Evolutionary conservation across 1,140 invertebrate species (phyloP), one percentile per base, ranked within the genome.

Genomic region (Mizuhopecten yessoensis): DNA sequence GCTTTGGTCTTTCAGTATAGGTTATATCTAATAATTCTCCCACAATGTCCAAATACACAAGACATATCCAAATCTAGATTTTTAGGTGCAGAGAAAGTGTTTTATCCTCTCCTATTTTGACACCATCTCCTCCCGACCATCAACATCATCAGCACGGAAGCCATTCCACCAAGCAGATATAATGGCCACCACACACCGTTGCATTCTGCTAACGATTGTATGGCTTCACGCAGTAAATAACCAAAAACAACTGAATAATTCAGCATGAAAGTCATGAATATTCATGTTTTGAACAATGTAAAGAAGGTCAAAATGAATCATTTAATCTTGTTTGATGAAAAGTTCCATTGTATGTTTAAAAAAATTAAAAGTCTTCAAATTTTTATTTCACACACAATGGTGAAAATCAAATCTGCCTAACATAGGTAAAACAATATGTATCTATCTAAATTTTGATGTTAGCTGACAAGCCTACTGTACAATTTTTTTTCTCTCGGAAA

Each of bases 101-200:
- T 75, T 23, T 75, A 75, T 75, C 57, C 57, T 75, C 57, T 75
- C 9, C 57, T 75, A 29, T 75, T 75, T 29, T 7, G 57, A 75
- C 57, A 75, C n/a, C 57, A 75, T 29, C 57, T 75, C 57, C 42
- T 45, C 42, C 42, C 17, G 42, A 45, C 42, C 23, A 29, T 75
- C 57, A 75, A 75, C 57, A 75, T n/a, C 57, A 75, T n/a, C 57
- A 75, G 57, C n/a, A 75, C 23, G 57, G 57, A 29, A 75, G 57
- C 57, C 57, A 75, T 75, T n/a, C 23, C 57, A 75, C n/a, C 57
- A 75, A 75, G 29, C 57, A 75, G 42, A 45, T 7, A 17, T 17
- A n/a, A 75, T 75, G 57, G 57, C 57, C 23, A 11, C 57, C 23
- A 75, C 3, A 29, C n/a, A 75, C 5, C 3, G 11, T 29, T 75